These are phyloP conservation scores for Gila orcuttii DNA, from an alignment of 2,113 vertebrate genomes.

Conservation along the genomic window DNA sequence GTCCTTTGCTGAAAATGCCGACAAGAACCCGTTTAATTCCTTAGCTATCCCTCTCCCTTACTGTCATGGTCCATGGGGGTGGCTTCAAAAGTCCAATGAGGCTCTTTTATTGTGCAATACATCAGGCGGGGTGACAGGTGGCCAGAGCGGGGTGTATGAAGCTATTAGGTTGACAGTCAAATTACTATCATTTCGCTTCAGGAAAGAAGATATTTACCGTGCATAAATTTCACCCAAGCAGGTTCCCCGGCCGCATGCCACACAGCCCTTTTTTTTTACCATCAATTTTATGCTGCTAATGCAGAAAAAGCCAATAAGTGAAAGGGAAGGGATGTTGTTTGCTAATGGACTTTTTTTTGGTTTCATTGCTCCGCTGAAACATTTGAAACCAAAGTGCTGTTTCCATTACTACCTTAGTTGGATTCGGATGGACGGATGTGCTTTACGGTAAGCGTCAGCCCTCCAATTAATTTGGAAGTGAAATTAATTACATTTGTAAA, in stretches of 20 bases:
- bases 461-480: constrained; percentile 51
- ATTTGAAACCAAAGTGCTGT: constrained; percentile 1
- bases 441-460: constrained; percentile 26
- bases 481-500: constrained; percentile 53
- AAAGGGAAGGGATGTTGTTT: constrained; percentile 4
- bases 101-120: constrained; percentile 58
- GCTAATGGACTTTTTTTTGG: constrained; percentile 36
- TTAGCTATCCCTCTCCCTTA: background rate
- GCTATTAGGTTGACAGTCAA: constrained; percentile 59
- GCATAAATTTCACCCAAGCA: constrained; percentile 62
- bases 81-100: constrained; percentile 50
- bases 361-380: background rate
- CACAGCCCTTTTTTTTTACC: constrained; percentile 31
- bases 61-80: background rate
- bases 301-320: constrained; percentile 31
- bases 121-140: constrained; percentile 57
- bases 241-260: constrained; percentile 46
- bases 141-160: constrained; percentile 54
- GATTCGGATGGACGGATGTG: background rate
- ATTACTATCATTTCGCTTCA: constrained; percentile 51
- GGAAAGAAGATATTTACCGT: constrained; percentile 56
- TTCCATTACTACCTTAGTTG: background rate
- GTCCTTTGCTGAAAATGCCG: constrained; percentile 25
- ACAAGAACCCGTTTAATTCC: constrained; percentile 14
- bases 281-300: constrained; percentile 29